These are phyloP conservation scores for Agrenia bidenticulata DNA, from an alignment of 2,888 invertebrate species.

Conservation along the genomic window DNA sequence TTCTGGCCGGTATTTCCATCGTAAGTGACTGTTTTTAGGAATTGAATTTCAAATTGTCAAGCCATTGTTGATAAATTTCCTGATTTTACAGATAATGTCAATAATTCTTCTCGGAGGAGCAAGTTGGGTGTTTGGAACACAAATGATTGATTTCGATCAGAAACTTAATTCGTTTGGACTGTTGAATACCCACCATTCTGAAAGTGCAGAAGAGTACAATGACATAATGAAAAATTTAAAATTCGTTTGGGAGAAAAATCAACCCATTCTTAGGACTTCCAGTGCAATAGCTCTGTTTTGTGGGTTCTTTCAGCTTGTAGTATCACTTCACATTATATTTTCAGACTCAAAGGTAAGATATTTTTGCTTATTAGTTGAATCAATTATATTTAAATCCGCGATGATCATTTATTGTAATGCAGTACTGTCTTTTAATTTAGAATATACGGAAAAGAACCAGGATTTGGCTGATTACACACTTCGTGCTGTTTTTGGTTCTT, in stretches of 20 bases:
- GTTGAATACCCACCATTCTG: neutral
- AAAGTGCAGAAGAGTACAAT: neutral
- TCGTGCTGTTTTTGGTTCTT: constrained; percentile 24
- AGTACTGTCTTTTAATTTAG: constrained; percentile 10
- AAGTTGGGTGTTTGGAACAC: constrained; percentile 19
- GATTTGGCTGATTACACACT: constrained; percentile 28
- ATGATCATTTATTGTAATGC: neutral
- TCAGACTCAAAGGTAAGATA: constrained; percentile 22
- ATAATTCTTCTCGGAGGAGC: constrained; percentile 6
- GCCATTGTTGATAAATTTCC: no score
- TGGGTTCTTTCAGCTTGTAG: constrained; percentile 19
- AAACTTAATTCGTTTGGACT: constrained; percentile 2
- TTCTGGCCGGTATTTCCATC: constrained; percentile 18
- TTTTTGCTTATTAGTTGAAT: neutral
- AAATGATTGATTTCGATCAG: constrained; percentile 9
- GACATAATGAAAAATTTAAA: constrained; percentile 11
- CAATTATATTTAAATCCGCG: neutral
- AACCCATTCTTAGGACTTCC: constrained; percentile 25
- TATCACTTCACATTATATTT: constrained; percentile 17
- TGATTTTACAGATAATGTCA: neutral
- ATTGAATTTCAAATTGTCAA: neutral
- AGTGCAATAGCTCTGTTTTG: constrained; percentile 20
- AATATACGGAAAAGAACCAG: constrained; percentile 17
- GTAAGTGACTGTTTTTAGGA: constrained; percentile 11
- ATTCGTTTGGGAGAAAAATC: constrained; percentile 21